Evolutionary conservation across 2,113 vertebrate species (phyloP), one percentile per base, ranked within the genome.

Genomic region (Xerus inauris): DNA sequence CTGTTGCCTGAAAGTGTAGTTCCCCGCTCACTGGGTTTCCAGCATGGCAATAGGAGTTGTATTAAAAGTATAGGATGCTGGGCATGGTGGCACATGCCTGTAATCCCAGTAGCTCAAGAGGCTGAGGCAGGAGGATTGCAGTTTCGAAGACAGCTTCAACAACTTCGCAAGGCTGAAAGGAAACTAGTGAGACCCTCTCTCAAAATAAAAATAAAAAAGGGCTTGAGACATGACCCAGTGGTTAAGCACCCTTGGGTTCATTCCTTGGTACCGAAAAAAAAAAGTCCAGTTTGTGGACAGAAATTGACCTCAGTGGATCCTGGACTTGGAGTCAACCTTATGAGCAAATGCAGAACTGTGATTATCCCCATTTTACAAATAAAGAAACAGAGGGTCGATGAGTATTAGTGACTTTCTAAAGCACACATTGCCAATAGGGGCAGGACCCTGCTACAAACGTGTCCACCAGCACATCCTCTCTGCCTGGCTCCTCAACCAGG

Each of bases 21-120:
- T 59, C 51, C 38, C 22, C 5, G 45, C 13, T 82, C 1, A 3
- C 6, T 10, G 45, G 51, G 49, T 40, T 20, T 38, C 26, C 26
- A 0, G 35, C 0, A 0, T 49, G 51, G 84, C 40, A n/a, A 12
- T 10, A 9, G 65, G 40, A 75, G 47, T 47, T n/a, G 32, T 28
- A 62, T 8, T 3, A 8, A 38, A 35, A 45, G 82, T 11, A 24
- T 16, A 7, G 1, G 4, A 57, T 3, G 54, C 54, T 22, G 20
- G 54, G 17, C 2, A 17, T 6, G 3, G 51, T 54, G 51, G 54
- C 6, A 0, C 54, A 57, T 3, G 20, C 54, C 54, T 22, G 6
- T 22, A 6, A 57, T 57, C 54, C 20, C 20, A 57, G 54, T 20
- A 22, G 54, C 20, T 57, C 7, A 57, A 20, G 54, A 57, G 54